These are phyloP conservation scores for Gadopsis bispinosus DNA, from an alignment of 2,797 vertebrate species.

Conservation along the genomic window DNA sequence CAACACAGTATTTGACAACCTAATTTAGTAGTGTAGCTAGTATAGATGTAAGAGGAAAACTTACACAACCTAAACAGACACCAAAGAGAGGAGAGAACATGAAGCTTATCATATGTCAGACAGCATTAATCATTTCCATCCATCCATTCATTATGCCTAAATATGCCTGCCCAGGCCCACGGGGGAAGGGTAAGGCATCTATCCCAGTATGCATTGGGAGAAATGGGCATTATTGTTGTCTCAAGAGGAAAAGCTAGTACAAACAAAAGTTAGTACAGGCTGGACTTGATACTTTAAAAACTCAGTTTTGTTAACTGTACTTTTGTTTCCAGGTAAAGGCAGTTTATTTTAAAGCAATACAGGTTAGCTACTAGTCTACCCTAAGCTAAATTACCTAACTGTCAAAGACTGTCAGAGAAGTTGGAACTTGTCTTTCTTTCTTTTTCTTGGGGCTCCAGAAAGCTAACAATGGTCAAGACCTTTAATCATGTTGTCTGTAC, in stretches of 20 bases:
- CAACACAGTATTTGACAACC: slow-evolving; percentile 49
- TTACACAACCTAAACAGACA: slow-evolving; percentile 37
- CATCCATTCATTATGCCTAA: slow-evolving; percentile 8
- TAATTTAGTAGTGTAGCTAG: slow-evolving; percentile 37
- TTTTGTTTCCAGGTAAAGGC: slow-evolving; percentile 16
- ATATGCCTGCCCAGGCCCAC: slow-evolving; percentile 13
- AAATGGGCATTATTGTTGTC: background rate
- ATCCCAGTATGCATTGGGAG: background rate
- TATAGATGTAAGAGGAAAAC: slow-evolving; percentile 30
- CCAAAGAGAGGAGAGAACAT: slow-evolving; percentile 1
- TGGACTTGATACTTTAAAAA: background rate
- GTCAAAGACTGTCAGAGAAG: slow-evolving; percentile 25
- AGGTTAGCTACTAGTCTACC: slow-evolving; percentile 22
- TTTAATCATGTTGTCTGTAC: slow-evolving; percentile 41
- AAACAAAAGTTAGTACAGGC: background rate
- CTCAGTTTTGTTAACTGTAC: slow-evolving; percentile 32
- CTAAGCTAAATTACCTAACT: slow-evolving; percentile 35
- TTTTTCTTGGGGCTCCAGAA: slow-evolving; percentile 33
- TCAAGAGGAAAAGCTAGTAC: background rate
- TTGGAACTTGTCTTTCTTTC: slow-evolving; percentile 11
- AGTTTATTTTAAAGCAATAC: slow-evolving; percentile 39
- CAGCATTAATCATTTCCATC: slow-evolving; percentile 22
- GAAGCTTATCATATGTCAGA: slow-evolving; percentile 12
- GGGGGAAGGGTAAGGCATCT: background rate
- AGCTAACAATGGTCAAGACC: slow-evolving; percentile 25